Evolutionary conservation across 2,113 vertebrate species (phyloP), one percentile per base, ranked within the genome.

Genomic region (Silurus meridionalis): DNA sequence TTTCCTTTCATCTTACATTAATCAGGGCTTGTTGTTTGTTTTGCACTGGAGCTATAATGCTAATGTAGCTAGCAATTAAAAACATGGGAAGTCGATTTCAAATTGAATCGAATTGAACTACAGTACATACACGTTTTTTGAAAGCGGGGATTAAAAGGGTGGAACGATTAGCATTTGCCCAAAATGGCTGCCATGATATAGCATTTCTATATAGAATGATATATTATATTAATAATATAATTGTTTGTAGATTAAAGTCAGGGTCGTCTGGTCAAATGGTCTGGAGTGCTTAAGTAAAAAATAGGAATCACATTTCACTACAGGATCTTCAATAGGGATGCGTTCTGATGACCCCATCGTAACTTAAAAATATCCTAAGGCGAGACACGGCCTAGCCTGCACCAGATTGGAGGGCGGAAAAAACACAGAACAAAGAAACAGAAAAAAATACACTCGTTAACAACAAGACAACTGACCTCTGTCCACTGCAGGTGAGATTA

Each of bases 1-100:
- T 58, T 60, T 80, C 55, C 78, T 61, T 80, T 80, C 78, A 79
- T 15, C 25, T 80, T 80, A 60, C 19, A 60, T n/a, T 11, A 63
- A 74, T 11, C 8, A 46, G 57, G 9, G 10, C 14, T 8, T 21
- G 57, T 0, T 21, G 8, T 11, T 75, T 77, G 55, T 55, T 21
- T 80, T 80, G 52, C 53, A 78, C 52, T 60, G 25, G 28, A 60
- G 58, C 28, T 60, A 21, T 60, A 17, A 46, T 19, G 28, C 15
- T 17, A 80, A 60, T 60, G 8, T 46, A 46, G 25, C 21, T 60
- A 10, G 57, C 17, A 13, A 46, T 46, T 78, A 60, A 37, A 21
- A 37, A 37, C 37, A 37, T 37, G 37, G 57, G 28, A 80, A 46
- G 55, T 60, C 28, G 37, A 21, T 46, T 57, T 80, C 78, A 80